Evolutionary conservation across 2,113 vertebrate genomes (phyloP), one percentile per base, ranked within the genome.

Genomic region (Chionis minor): DNA sequence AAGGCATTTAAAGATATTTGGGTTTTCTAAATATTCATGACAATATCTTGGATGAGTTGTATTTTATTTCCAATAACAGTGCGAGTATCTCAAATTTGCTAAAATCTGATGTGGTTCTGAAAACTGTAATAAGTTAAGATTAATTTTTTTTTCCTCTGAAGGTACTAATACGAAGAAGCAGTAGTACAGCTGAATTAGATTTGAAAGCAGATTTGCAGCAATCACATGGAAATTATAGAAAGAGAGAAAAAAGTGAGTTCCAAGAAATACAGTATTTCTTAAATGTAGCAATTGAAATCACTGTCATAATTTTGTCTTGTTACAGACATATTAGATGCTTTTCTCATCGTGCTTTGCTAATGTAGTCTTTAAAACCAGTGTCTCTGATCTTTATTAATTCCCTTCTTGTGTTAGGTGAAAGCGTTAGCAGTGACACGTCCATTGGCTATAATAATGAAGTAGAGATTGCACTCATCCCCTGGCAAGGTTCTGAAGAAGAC

Each of bases 161-260:
- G 99, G 99, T 98, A 79, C 96, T 97, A 33, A 97, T 99, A 52
- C 92, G 66, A 82, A 98, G 95, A 95, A 99, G 99, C 97, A 99
- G 98, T 92, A 99, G 98, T 87, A 98, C 99, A 59, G 94, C 95
- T 81, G 99, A 99, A 73, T 65, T 98, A 9, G 99, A 99, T 91
- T 96, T 97, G 96, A 98, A 94, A 55, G 92, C 97, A 58, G 99
- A 99, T 15, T 81, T 96, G 81, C 98, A 97, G 35, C 92, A 95
- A 22, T 91, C 81, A 4, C 96, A 92, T 54, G 96, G 96, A 12
- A 98, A 92, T 81, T 92, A 75, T 7, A 98, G 97, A 55, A 98
- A 98, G 20, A 98, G 98, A 91, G 98, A 99, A 83, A 99, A 99
- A 97, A 99, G 99, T 99, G 93, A 98, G 98, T 97, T 26, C 52